These are phyloP conservation scores for Perithous albicinctus DNA, from an alignment of 2,888 invertebrate species.

Conservation along the genomic window DNA sequence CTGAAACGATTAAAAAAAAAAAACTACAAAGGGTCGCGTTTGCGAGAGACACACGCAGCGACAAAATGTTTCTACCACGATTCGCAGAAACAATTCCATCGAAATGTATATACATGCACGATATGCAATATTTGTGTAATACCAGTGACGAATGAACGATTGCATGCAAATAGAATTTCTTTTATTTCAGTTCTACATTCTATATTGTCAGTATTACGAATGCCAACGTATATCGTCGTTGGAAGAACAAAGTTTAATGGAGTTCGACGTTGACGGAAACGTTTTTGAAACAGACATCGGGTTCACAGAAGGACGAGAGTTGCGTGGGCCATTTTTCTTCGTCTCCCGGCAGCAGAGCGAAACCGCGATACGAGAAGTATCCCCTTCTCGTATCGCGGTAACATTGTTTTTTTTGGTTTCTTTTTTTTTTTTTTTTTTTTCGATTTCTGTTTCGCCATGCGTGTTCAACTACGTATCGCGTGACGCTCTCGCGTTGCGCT, in stretches of 20 bases:
- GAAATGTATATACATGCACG: constrained; percentile 6
- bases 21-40: neutral
- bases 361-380: too few relatives aligned
- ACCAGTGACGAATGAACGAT: constrained; percentile 19
- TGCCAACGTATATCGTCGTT: constrained; percentile 5
- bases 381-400: constrained; percentile 35
- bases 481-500: constrained; percentile 52
- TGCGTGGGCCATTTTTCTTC: constrained; percentile 60
- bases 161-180: neutral
- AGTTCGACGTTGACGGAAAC: constrained; percentile 59
- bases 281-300: constrained; percentile 57
- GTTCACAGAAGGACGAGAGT: constrained; percentile 21
- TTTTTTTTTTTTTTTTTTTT: constrained; percentile 54
- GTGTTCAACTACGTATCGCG: constrained; percentile 65
- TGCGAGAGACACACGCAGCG: neutral
- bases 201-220: neutral
- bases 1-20: constrained; percentile 1
- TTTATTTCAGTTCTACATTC: constrained; percentile 14
- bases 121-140: constrained; percentile 15
- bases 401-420: constrained; percentile 56
- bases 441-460: constrained; percentile 52
- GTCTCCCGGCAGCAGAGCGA: neutral
- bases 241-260: constrained; percentile 59
- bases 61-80: neutral
- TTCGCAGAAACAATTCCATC: constrained; percentile 11